These are phyloP conservation scores for Rhinophrynus dorsalis DNA, from an alignment of 2,797 vertebrate genomes.

Conservation along the genomic window DNA sequence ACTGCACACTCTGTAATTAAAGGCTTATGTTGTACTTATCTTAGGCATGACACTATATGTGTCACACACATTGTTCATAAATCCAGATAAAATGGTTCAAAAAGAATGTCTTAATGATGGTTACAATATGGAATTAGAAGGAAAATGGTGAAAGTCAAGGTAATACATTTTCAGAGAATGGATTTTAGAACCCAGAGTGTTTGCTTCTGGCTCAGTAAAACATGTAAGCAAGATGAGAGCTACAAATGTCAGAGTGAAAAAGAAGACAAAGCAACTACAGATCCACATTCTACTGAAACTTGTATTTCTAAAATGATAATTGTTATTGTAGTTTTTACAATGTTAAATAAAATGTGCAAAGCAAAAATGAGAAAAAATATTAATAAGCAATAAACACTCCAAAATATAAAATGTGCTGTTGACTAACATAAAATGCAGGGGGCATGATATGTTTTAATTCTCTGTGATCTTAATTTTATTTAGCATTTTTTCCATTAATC, in stretches of 20 bases:
- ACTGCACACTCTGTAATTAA: too few species aligned
- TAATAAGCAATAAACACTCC: neutral
- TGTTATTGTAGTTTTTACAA: neutral
- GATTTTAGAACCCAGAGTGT: constrained; percentile 13
- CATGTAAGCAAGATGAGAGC: constrained; percentile 12
- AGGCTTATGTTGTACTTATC: too few species aligned
- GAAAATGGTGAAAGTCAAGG: constrained; percentile 8
- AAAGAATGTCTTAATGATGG: neutral
- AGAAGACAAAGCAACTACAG: neutral
- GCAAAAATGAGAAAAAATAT: neutral
- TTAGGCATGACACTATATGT: too few species aligned
- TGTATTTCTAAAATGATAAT: neutral
- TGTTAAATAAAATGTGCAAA: neutral
- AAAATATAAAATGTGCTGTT: neutral
- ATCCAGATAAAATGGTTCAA: neutral
- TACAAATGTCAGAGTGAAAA: neutral
- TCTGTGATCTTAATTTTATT: neutral
- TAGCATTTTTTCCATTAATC: neutral
- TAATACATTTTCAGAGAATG: constrained; percentile 13
- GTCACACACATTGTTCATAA: too few species aligned
- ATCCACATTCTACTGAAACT: neutral
- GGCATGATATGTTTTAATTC: neutral
- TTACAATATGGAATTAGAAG: constrained; percentile 1
- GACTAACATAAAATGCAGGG: neutral
- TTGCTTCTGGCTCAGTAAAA: neutral